Percentiles rank a stretch among this genome's conserved stretches.
These are phyloP conservation scores for Gastrophryne carolinensis DNA, from an alignment of 2,797 vertebrate species.

Conservation along the genomic window DNA sequence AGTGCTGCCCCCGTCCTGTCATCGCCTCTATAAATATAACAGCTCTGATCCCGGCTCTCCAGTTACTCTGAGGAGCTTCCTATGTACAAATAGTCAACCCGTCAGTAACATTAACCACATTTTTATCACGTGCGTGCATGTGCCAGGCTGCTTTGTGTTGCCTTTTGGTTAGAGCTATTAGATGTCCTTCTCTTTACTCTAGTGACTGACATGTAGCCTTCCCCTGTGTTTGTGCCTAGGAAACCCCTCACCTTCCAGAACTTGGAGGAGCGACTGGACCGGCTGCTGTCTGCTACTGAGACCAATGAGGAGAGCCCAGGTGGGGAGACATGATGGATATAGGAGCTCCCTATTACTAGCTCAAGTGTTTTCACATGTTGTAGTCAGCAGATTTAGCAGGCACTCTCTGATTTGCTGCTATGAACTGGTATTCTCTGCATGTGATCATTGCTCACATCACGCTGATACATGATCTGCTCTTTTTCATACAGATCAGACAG, in stretches of 20 bases:
- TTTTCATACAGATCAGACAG: constrained; percentile 71
- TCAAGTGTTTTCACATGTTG: no score
- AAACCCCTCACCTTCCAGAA: constrained; percentile 91
- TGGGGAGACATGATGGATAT: no score
- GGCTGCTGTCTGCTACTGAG: constrained; percentile 75
- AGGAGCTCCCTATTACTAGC: no score
- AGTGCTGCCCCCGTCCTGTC: neutral
- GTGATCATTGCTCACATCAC: no score
- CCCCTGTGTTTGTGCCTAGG: constrained; percentile 63
- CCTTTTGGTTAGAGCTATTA: neutral
- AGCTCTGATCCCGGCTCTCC: neutral
- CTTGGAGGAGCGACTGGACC: constrained; percentile 82
- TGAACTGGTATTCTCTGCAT: no score
- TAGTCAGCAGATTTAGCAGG: no score
- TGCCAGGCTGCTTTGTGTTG: neutral
- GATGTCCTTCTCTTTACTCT: no score
- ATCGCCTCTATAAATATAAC: constrained; percentile 12
- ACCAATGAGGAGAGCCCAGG: constrained; percentile 71
- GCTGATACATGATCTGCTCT: no score
- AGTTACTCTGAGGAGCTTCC: neutral
- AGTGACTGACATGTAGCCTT: no score
- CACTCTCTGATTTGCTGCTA: no score
- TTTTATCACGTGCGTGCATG: neutral
- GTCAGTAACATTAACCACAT: no score
- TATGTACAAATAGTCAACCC: no score